Conservation (phyloP, 2,797 vertebrate genomes). For the Todus mexicanus region DNA sequence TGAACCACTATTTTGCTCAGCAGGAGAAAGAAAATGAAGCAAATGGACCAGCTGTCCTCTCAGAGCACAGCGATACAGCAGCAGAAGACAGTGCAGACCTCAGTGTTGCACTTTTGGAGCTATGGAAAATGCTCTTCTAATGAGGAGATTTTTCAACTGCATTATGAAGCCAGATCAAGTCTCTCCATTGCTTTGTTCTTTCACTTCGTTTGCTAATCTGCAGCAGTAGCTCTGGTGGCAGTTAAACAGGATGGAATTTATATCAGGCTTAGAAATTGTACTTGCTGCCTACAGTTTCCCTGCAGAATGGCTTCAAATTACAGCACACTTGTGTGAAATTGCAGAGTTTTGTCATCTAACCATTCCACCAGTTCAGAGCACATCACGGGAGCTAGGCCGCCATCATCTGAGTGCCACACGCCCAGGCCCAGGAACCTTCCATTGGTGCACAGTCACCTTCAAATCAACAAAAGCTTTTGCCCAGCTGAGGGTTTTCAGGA, state of each 20-base stretch:
- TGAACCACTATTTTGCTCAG: not conserved
- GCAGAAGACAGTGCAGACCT: not conserved
- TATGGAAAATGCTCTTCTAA: not conserved
- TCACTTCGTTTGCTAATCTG: not conserved
- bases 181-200: not conserved
- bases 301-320: constrained; percentile 4
- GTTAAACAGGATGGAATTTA: constrained; percentile 15
- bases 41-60: not conserved
- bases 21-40: not conserved
- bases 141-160: not conserved
- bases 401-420: constrained; percentile 54
- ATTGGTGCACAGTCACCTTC: not conserved
- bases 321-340: not conserved
- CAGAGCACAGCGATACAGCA: not conserved
- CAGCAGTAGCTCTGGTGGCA: not conserved
- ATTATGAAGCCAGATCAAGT: not conserved
- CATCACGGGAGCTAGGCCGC: not conserved
- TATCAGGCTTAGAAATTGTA: not conserved
- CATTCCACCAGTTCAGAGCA: not conserved
- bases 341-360: not conserved
- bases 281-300: not conserved
- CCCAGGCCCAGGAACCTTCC: not conserved
- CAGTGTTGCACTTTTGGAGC: not conserved
- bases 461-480: constrained; percentile 6
- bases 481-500: not conserved